Percentiles rank a stretch among this genome's conserved stretches.
Conservation (phyloP, 2,797 vertebrate genomes). For the Australoheros facetus region DNA sequence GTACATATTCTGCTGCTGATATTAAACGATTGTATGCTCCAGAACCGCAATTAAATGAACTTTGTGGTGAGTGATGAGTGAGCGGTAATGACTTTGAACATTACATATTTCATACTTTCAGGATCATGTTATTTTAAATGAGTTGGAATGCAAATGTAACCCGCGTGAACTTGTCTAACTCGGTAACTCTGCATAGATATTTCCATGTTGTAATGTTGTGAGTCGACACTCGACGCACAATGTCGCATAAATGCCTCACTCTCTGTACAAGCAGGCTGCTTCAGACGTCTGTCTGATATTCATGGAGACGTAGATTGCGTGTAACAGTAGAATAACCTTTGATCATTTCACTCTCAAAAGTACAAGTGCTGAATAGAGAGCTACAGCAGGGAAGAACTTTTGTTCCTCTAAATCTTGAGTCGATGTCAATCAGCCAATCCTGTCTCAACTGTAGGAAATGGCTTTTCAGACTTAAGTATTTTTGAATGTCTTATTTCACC, state of each 20-base stretch:
- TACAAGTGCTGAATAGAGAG: constrained; percentile 1
- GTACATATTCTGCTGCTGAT: background rate
- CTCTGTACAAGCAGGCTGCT: background rate
- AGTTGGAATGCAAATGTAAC: background rate
- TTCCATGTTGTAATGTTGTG: background rate
- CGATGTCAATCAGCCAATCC: constrained; percentile 31
- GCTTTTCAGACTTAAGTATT: constrained; percentile 47
- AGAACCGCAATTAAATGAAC: background rate
- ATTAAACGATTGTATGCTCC: background rate
- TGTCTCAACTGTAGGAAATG: constrained; percentile 24
- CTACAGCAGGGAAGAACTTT: background rate
- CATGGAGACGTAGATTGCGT: background rate
- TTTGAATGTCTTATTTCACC: constrained; percentile 63
- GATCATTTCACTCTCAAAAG: background rate
- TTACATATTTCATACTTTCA: background rate
- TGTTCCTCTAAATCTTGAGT: constrained; percentile 24
- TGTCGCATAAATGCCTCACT: background rate
- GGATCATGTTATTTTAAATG: background rate
- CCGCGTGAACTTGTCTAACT: background rate
- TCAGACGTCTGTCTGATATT: background rate
- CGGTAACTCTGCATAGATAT: background rate
- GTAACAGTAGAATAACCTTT: constrained; percentile 5
- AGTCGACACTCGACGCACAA: background rate
- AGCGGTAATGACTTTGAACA: background rate
- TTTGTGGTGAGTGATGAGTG: background rate